Conservation (phyloP, 2,888 invertebrate genomes). For the Deilephila elpenor region DNA sequence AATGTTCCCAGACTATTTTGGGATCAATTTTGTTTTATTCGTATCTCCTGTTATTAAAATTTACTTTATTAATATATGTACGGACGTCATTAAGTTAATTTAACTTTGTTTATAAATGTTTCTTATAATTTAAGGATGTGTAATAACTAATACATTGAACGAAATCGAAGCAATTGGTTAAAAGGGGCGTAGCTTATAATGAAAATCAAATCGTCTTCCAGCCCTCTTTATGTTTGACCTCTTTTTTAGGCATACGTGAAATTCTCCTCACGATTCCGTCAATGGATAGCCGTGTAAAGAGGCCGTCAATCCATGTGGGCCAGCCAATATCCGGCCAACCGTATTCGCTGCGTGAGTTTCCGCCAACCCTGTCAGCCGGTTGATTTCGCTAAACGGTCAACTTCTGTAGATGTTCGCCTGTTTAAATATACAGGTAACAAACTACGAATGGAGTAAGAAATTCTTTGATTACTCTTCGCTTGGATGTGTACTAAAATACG, state of each 20-base stretch:
- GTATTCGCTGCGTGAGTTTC: slow-evolving; percentile 58
- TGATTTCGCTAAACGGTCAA: slow-evolving; percentile 53
- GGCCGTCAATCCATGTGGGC: slow-evolving; percentile 53
- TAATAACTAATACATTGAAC: no score
- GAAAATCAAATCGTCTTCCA: slow-evolving; percentile 15
- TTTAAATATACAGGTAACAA: slow-evolving; percentile 16
- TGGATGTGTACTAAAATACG: not conserved
- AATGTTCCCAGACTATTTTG: not conserved
- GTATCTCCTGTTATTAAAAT: not conserved
- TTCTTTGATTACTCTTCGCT: not conserved
- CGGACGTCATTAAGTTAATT: no score
- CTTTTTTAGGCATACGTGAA: slow-evolving; percentile 28
- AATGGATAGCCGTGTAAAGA: slow-evolving; percentile 49
- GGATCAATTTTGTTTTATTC: not conserved
- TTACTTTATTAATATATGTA: no score
- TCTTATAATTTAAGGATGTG: no score
- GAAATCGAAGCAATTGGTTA: slow-evolving; percentile 7
- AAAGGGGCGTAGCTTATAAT: not conserved
- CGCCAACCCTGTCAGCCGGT: slow-evolving; percentile 54
- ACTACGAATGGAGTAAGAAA: slow-evolving; percentile 13
- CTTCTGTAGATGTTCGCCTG: not conserved
- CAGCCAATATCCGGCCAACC: slow-evolving; percentile 69
- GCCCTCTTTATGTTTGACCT: slow-evolving; percentile 14
- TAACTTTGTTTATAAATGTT: no score
- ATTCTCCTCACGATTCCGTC: slow-evolving; percentile 37